Base-by-base conservation (phyloP, 2,888 invertebrate genomes). In the Dorcus hopei region DNA sequence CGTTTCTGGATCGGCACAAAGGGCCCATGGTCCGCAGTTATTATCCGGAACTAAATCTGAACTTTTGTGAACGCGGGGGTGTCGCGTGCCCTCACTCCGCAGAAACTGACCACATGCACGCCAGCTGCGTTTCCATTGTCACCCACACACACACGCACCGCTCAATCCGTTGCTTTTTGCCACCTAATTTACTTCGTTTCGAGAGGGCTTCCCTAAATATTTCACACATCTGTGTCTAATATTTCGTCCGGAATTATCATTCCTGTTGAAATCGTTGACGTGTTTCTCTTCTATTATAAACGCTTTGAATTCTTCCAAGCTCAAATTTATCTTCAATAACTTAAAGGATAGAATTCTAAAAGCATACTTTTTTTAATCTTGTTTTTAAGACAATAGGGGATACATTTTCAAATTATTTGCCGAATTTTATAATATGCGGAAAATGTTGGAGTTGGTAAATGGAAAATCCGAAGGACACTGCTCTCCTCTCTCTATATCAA, bases 11-110 rank as follows among this genome's bases (percentile, higher is more conserved):
- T 33, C 6, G 26, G 26, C 7, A 45, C 14, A 23, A 45, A 45
- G 59, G 66, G 65, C 62, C 14, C 66, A 69, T 68, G 68, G 69
- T 64, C 65, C 66, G 67, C 70, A 71, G 68, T 76, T 75, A 78
- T 78, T 77, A 78, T 74, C 76, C 78, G 78, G 74, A 77, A 77
- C 78, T 78, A 77, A 78, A 77, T 73, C 67, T 67, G 67, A 70
- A 68, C 74, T 72, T 71, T 73, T 73, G 72, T 72, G 57, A 74
- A 74, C 73, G 76, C 68, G 61, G 59, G 62, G 65, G 60, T 62
- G 64, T 59, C 68, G 69, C 66, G 68, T 68, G 67, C 71, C 72
- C 59, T 50, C 55, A 40, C 54, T 53, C 54, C 53, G 43, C 55
- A 56, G 43, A 56, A 53, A 60, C 58, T 63, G 63, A 63, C 63